A percentile compares a stretch with the other conserved stretches of the same genome.
Conservation (phyloP, 2,888 invertebrate genomes). For the Lithosia quadra region DNA sequence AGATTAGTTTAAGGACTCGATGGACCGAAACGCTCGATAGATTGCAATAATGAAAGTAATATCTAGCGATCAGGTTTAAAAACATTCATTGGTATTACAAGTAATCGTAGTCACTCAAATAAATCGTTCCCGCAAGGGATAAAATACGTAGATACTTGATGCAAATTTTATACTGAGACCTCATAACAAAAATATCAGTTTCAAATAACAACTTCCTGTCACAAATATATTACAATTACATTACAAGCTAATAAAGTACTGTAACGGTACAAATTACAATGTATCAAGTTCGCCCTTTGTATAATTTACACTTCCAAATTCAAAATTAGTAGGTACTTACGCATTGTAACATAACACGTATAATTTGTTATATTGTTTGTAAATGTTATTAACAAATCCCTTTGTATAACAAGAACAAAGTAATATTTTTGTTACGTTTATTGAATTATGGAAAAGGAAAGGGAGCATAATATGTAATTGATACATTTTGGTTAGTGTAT, state of each 20-base stretch:
- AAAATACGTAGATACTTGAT: background rate
- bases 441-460: constrained; percentile 27
- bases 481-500: constrained; percentile 28
- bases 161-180: background rate
- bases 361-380: constrained; percentile 35
- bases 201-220: constrained; percentile 56
- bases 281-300: constrained; percentile 29
- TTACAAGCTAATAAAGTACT: constrained; percentile 12
- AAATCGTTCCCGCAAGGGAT: background rate
- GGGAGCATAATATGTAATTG: constrained; percentile 26
- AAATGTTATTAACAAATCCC: constrained; percentile 26
- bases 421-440: constrained; percentile 39
- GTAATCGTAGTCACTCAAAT: background rate
- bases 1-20: too few relatives aligned
- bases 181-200: constrained; percentile 36
- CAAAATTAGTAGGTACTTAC: background rate
- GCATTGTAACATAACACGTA: constrained; percentile 42
- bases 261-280: constrained; percentile 45
- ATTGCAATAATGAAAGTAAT: background rate
- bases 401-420: constrained; percentile 30
- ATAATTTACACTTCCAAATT: constrained; percentile 20
- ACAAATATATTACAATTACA: constrained; percentile 33
- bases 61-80: background rate
- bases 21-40: too few relatives aligned
- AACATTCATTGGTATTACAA: background rate